These are phyloP conservation scores for Salvelinus alpinus DNA, from an alignment of 2,113 vertebrate species.

Conservation along the genomic window DNA sequence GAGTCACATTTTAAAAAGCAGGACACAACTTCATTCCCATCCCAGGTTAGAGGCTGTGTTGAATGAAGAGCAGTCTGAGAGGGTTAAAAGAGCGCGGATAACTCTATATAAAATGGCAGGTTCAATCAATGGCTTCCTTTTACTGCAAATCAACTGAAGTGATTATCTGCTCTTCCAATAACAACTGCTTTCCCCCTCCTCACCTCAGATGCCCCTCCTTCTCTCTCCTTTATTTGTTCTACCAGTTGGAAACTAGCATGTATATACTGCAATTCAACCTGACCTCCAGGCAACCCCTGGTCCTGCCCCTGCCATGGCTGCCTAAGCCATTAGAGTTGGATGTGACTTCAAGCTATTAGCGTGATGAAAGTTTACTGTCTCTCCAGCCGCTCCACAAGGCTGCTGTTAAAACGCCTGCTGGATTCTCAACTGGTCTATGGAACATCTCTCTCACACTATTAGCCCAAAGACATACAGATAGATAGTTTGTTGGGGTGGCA, in stretches of 20 bases:
- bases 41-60: neutral
- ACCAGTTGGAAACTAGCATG: constrained; percentile 63
- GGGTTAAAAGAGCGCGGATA: constrained; percentile 61
- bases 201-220: constrained; percentile 52
- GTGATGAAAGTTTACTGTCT: constrained; percentile 75
- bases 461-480: neutral
- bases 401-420: constrained; percentile 63
- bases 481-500: constrained; percentile 48
- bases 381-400: constrained; percentile 57
- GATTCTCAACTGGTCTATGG: constrained; percentile 39
- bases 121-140: constrained; percentile 61
- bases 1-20: too few relatives aligned
- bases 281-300: constrained; percentile 70
- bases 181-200: constrained; percentile 53
- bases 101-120: constrained; percentile 43
- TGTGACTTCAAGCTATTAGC: constrained; percentile 69
- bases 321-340: constrained; percentile 65
- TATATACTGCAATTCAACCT: constrained; percentile 76
- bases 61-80: constrained; percentile 33
- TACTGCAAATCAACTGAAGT: constrained; percentile 68
- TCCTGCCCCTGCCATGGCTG: constrained; percentile 66
- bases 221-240: constrained; percentile 64
- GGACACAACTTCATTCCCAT: too few relatives aligned
- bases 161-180: constrained; percentile 61
- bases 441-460: constrained; percentile 45